A percentile compares a stretch with the other conserved stretches of the same genome.
Conservation (phyloP, 1,140 invertebrate genomes). For the Branchinecta lindahli region DNA sequence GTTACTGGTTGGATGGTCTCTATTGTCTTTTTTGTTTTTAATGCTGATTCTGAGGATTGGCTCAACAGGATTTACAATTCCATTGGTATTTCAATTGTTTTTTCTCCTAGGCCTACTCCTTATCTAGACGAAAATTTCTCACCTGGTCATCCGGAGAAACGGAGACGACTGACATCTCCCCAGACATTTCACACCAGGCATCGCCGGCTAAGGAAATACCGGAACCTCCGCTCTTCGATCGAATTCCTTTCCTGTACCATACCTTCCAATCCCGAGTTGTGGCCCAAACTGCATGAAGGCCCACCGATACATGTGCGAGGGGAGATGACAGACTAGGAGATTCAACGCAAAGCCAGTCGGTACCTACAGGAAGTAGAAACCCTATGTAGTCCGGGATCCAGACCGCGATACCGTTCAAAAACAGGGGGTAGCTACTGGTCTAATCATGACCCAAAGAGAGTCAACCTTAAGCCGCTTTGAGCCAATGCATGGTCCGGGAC, state of each 20-base stretch:
- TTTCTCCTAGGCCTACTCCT: neutral
- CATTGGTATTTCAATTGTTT: too few relatives aligned
- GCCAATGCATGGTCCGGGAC: too few relatives aligned
- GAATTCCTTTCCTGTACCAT: slow-evolving; percentile 77
- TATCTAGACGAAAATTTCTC: slow-evolving; percentile 30
- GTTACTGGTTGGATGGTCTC: too few relatives aligned
- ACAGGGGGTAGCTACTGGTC: too few relatives aligned
- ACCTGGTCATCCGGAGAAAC: slow-evolving; percentile 74
- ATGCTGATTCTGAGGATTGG: too few relatives aligned
- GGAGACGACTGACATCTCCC: slow-evolving; percentile 61
- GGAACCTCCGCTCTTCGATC: slow-evolving; percentile 45
- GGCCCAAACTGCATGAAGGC: slow-evolving; percentile 71
- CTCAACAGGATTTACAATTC: too few relatives aligned
- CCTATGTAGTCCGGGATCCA: neutral
- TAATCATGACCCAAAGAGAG: too few relatives aligned
- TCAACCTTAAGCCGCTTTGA: too few relatives aligned
- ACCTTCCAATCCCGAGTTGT: slow-evolving; percentile 63
- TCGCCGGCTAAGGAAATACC: slow-evolving; percentile 36
- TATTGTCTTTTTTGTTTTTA: too few relatives aligned
- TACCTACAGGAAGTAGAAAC: slow-evolving; percentile 22
- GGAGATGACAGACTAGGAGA: slow-evolving; percentile 47
- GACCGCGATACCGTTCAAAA: too few relatives aligned
- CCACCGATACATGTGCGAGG: slow-evolving; percentile 61
- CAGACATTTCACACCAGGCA: slow-evolving; percentile 51
- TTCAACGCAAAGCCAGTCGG: slow-evolving; percentile 56